Evolutionary conservation across 1,140 invertebrate species (phyloP).

Genomic region (Apolygus lucorum): DNA sequence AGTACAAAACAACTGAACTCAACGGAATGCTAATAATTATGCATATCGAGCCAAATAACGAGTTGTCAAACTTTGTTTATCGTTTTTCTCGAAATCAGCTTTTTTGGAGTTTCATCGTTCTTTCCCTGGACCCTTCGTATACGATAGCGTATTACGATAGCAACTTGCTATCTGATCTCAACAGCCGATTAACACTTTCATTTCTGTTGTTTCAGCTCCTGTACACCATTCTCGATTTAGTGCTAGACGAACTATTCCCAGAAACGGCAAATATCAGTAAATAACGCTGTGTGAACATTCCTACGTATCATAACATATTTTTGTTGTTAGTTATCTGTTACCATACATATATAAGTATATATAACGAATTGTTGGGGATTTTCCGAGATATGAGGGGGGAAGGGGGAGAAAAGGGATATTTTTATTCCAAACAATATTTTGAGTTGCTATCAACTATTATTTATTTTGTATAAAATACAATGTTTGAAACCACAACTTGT

Average conservation of each 20-base stretch:
- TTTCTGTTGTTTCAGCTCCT: slow-evolving; percentile 39
- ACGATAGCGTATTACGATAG: too few species aligned
- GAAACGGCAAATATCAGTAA: slow-evolving; percentile 26
- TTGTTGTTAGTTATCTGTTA: background rate
- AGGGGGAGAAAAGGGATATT: slow-evolving; percentile 2
- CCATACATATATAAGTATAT: background rate
- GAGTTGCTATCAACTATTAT: background rate
- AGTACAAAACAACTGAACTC: too few species aligned
- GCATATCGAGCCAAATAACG: too few species aligned
- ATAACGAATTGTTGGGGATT: background rate
- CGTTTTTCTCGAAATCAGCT: too few species aligned
- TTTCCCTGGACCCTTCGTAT: too few species aligned
- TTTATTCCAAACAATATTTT: slow-evolving; percentile 15
- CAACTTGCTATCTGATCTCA: too few species aligned
- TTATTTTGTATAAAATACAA: slow-evolving; percentile 13
- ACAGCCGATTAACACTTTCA: background rate
- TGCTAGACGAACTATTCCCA: slow-evolving; percentile 32
- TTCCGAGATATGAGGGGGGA: background rate
- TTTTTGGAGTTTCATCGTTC: too few species aligned
- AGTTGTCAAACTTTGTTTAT: too few species aligned
- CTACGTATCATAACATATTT: background rate
- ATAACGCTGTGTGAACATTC: slow-evolving; percentile 3
- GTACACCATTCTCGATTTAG: slow-evolving; percentile 31
- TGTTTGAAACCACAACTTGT: too few species aligned
- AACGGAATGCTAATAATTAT: too few species aligned